Evolutionary conservation across 2,113 vertebrate species (phyloP).

Genomic region (Narcine bancroftii): DNA sequence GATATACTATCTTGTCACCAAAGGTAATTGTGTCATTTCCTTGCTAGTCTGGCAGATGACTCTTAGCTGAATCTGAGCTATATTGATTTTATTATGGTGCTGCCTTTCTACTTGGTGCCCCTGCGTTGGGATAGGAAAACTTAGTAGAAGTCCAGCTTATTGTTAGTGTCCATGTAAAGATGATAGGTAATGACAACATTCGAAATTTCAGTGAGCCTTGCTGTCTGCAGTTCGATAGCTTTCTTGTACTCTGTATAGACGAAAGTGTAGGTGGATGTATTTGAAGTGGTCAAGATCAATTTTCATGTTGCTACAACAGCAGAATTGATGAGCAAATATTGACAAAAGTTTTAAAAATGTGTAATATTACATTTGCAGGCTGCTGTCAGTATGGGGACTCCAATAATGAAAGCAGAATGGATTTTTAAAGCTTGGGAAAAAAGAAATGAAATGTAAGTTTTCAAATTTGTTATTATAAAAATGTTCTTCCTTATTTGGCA

Average conservation of each 20-base stretch:
- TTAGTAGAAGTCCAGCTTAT: background rate
- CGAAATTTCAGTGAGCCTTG: background rate
- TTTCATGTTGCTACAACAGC: background rate
- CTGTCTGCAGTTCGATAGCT: background rate
- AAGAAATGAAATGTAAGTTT: constrained; percentile 73
- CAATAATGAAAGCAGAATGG: constrained; percentile 86
- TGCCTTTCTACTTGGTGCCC: background rate
- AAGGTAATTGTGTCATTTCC: background rate
- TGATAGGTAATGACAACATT: background rate
- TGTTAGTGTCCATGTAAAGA: background rate
- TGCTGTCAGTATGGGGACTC: constrained; percentile 89
- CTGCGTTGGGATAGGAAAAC: background rate
- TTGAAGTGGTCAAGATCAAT: background rate
- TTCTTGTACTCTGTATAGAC: background rate
- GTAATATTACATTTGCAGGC: constrained; percentile 58
- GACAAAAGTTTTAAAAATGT: background rate
- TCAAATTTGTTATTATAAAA: background rate
- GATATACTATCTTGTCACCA: background rate
- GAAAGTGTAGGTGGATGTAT: background rate
- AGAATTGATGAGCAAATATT: background rate
- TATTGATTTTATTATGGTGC: background rate
- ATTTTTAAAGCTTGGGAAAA: constrained; percentile 87
- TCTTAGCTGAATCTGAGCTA: background rate
- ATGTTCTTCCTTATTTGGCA: background rate
- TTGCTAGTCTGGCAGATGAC: background rate